Percentiles rank a stretch among this genome's conserved stretches.
These are phyloP conservation scores for Cavia porcellus DNA, from an alignment of 2,113 vertebrate genomes.

Conservation along the genomic window DNA sequence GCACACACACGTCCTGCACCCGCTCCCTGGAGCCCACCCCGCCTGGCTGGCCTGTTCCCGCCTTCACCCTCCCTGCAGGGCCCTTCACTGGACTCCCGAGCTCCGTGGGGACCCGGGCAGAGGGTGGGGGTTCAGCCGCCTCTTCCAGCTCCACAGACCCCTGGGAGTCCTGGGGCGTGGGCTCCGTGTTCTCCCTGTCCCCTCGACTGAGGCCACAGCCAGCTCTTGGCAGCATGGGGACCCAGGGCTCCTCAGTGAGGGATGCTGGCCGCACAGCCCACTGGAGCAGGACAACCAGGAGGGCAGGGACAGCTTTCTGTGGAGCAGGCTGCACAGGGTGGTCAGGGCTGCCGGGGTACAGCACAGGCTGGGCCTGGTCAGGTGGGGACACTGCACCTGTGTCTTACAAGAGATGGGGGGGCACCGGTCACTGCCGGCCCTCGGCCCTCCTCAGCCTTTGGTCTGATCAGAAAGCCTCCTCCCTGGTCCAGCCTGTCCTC, in stretches of 20 bases:
- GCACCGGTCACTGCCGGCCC: rapidly evolving
- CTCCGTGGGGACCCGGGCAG: background rate
- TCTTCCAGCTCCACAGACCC: too few relatives aligned
- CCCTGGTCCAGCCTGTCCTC: background rate
- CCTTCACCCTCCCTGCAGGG: background rate
- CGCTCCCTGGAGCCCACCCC: background rate
- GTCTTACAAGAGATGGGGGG: background rate
- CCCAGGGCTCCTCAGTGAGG: background rate
- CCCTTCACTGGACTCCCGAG: background rate
- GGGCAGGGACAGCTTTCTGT: background rate
- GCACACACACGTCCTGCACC: too few relatives aligned
- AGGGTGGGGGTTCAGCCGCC: background rate
- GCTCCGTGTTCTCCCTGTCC: background rate
- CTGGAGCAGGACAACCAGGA: background rate
- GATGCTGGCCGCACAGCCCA: background rate
- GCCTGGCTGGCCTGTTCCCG: too few relatives aligned
- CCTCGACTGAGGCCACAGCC: background rate
- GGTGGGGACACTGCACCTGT: rapidly evolving
- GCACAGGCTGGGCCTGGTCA: background rate
- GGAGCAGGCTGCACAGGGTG: background rate
- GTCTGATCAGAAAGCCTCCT: background rate
- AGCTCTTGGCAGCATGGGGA: rapidly evolving
- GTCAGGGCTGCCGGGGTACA: background rate
- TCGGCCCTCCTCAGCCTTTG: background rate
- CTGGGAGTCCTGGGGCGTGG: background rate